A percentile compares a stretch with the other conserved stretches of the same genome.
phyloP scores from a whole-genome alignment of 2,888 invertebrate genomes.

The Lymantria monacha region DNA sequence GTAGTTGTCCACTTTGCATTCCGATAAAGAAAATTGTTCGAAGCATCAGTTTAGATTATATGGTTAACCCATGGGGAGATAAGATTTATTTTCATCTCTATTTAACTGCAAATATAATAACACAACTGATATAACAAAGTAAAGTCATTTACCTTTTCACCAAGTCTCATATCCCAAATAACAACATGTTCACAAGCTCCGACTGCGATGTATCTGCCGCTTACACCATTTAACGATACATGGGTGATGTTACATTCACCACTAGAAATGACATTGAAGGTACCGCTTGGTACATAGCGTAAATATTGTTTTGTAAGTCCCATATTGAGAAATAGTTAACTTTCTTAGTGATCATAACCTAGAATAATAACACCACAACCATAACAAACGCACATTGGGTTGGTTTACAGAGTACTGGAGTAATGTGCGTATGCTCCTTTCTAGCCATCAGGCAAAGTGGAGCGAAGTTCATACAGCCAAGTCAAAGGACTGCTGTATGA shows the following conservation, averaged over 20 bases:
- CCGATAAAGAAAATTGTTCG: too few species aligned
- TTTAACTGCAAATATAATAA: too few species aligned
- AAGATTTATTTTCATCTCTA: too few species aligned
- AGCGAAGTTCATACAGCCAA: too few species aligned
- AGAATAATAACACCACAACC: conserved; percentile 16
- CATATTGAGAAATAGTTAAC: conserved; percentile 73
- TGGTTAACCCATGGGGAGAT: too few species aligned
- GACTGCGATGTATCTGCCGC: conserved; percentile 93
- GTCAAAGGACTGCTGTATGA: too few species aligned
- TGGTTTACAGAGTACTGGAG: too few species aligned
- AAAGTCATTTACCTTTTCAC: conserved; percentile 85
- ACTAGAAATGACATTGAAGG: conserved; percentile 94
- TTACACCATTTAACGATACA: conserved; percentile 88
- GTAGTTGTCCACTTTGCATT: too few species aligned
- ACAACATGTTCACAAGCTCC: conserved; percentile 96
- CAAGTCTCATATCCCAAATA: conserved; percentile 95
- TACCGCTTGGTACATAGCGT: conserved; percentile 91
- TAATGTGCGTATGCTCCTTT: too few species aligned
- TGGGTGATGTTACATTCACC: conserved; percentile 90
- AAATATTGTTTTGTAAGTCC: conserved; percentile 97
- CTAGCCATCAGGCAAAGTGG: too few species aligned
- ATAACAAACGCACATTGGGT: conserved; percentile 7
- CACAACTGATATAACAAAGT: too few species aligned
- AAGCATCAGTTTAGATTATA: too few species aligned
- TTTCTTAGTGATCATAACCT: neutral